Base-by-base conservation (phyloP, 2,888 invertebrate genomes). In the Drosophila percnosoma region DNA sequence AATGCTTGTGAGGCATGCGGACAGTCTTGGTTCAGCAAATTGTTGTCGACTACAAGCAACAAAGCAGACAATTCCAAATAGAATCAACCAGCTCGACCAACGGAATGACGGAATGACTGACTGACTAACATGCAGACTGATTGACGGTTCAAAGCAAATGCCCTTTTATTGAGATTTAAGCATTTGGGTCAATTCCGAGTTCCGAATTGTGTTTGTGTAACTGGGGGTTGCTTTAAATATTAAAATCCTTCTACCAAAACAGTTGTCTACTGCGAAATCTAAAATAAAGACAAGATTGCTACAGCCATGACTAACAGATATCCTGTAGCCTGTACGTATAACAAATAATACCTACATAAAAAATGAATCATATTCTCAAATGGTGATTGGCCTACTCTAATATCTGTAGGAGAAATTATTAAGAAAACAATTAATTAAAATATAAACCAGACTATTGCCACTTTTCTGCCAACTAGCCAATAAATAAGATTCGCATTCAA, bases 161-260 rank as follows among this genome's bases (percentile, higher is more conserved):
- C 68, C 75, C 77, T 74, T 82, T 78, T 80, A 85, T 87, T 86
- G 87, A 83, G 83, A 83, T 87, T 87, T 83, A 80, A 86, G 73
- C 83, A 85, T 87, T 83, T 87, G 78, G 87, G 86, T 86, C 86
- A 87, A 70, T 85, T 87, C 75, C 83, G 85, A 87, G 68, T 83
- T 87, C 76, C 83, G 85, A 85, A 85, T 76, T 78, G 85, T 85
- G 81, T 87, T 85, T 85, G 79, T 79, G 70, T 75, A 73, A 73
- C 86, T 42, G 48, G 59, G 33, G 63, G 38, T 21, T 31, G 27
- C 75, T 78, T 85, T 82, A 87, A 85, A 85, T 85, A 82, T 82
- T 77, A 75, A 78, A 76, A 83, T 65, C 71, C 78, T 76, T 74
- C 69, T 76, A 64, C 49, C 77, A 55, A 62, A 66, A 67, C 68